These are phyloP conservation scores for Gymnodraco acuticeps DNA, from an alignment of 2,797 vertebrate genomes.

Conservation along the genomic window DNA sequence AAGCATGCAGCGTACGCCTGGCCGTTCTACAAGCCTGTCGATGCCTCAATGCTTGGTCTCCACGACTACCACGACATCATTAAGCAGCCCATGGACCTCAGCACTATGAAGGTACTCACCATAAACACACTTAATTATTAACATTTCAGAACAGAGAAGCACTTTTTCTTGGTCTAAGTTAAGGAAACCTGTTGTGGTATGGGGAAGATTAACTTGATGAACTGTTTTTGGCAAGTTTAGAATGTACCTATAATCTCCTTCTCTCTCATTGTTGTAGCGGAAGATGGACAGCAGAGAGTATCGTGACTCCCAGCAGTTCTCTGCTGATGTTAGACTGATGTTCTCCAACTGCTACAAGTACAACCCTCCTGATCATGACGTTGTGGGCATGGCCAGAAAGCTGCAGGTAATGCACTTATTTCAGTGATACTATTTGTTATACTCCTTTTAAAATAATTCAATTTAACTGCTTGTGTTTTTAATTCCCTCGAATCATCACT, in stretches of 20 bases:
- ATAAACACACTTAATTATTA: not conserved
- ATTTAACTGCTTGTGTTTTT: not conserved
- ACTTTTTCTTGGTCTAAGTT: not conserved
- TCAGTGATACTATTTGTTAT: rapidly evolving
- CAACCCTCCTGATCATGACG: constrained; percentile 95
- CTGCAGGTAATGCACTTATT: constrained; percentile 85
- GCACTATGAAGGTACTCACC: constrained; percentile 90
- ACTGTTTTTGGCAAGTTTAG: not conserved
- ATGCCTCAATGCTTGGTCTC: constrained; percentile 90
- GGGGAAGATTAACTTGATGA: too few species aligned
- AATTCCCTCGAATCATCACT: too few species aligned
- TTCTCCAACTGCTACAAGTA: constrained; percentile 99
- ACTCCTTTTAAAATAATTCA: not conserved
- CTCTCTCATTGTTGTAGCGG: constrained; percentile 75
- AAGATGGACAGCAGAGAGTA: constrained; percentile 96
- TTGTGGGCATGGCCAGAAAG: constrained; percentile 94
- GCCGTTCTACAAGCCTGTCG: constrained; percentile 96
- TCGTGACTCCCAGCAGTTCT: constrained; percentile 91
- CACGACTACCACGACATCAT: constrained; percentile 98
- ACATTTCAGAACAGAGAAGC: not conserved
- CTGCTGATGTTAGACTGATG: constrained; percentile 94
- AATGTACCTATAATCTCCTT: not conserved
- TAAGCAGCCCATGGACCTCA: constrained; percentile 97
- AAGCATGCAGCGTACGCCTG: constrained; percentile 94
- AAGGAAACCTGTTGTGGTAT: not conserved